A percentile compares a stretch with the other conserved stretches of the same genome.
Conservation (phyloP, 1,140 invertebrate species). For the Saccostrea cuccullata region DNA sequence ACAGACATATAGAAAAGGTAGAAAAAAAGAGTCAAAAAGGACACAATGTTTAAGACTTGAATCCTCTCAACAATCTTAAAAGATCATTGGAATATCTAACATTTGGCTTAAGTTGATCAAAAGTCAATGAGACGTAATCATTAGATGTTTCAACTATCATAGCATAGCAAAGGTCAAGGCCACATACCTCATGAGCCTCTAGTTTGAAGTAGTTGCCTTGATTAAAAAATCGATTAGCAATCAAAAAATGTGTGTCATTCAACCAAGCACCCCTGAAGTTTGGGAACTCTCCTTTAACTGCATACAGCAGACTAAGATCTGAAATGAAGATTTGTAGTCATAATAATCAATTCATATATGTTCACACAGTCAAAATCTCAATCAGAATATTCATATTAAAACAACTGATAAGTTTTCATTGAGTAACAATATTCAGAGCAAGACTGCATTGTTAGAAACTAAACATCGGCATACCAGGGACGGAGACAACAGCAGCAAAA, state of each 20-base stretch:
- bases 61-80: no score
- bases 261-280: constrained; percentile 49
- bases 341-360: not conserved
- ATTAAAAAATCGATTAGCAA: not conserved
- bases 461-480: not conserved
- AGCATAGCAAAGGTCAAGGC: not conserved
- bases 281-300: constrained; percentile 29
- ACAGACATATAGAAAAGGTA: no score
- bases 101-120: no score
- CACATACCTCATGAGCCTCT: constrained; percentile 21
- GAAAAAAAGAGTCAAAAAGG: no score
- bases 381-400: not conserved
- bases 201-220: not conserved
- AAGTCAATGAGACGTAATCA: no score
- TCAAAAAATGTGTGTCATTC: constrained; percentile 43
- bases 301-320: constrained; percentile 40
- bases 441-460: no score
- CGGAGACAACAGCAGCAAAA: not conserved
- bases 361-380: not conserved
- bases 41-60: no score
- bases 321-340: not conserved
- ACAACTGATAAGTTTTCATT: not conserved
- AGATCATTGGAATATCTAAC: no score
- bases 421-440: no score
- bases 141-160: no score